Evolutionary conservation across 2,888 invertebrate species (phyloP).

Genomic region (Galerucella nymphaeae): DNA sequence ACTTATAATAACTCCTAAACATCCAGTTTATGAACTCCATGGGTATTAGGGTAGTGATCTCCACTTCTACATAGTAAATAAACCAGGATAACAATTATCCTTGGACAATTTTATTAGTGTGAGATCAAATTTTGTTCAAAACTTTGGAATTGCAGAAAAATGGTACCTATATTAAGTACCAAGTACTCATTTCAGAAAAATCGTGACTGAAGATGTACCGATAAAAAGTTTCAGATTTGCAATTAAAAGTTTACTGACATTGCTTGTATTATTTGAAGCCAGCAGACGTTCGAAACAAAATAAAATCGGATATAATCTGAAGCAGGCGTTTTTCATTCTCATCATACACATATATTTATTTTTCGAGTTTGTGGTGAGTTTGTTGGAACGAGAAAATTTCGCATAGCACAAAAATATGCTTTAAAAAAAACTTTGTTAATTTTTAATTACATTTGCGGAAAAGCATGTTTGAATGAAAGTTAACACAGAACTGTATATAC

Average conservation of each 20-base stretch:
- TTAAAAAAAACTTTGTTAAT: constrained; percentile 4
- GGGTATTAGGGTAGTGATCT: background rate
- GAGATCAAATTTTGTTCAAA: too few species aligned
- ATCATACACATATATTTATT: background rate
- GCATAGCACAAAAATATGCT: background rate
- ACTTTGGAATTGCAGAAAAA: too few species aligned
- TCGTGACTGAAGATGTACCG: too few species aligned
- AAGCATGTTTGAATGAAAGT: too few species aligned
- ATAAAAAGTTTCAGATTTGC: background rate
- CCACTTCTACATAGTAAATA: background rate
- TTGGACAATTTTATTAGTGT: background rate
- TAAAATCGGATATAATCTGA: background rate
- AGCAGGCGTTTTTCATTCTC: background rate
- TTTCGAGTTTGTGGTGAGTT: background rate
- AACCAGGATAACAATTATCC: background rate
- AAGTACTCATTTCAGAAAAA: too few species aligned
- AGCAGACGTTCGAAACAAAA: background rate
- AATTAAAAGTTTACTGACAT: background rate
- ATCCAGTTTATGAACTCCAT: background rate
- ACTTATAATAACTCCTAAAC: background rate
- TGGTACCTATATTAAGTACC: too few species aligned
- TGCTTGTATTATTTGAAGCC: background rate
- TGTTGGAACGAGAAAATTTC: constrained; percentile 2
- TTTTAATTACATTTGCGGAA: constrained; percentile 21
- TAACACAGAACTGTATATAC: constrained; percentile 9